phyloP scores from a whole-genome alignment of 2,113 vertebrate genomes.

The Urocolius indicus region DNA sequence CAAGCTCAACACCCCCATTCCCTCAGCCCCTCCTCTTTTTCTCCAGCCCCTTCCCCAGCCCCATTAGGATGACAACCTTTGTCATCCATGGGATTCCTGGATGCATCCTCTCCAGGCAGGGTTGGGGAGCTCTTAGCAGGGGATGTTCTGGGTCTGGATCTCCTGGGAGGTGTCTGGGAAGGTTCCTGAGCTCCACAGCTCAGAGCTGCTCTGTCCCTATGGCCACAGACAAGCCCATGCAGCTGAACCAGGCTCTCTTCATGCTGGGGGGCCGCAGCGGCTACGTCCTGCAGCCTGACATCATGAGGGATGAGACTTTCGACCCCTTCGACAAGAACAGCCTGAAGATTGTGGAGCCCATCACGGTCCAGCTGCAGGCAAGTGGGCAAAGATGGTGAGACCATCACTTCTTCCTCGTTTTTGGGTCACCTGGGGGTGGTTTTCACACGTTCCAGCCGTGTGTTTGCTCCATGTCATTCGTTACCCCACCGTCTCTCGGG shows the following conservation, averaged over 20 bases:
- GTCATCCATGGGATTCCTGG: neutral
- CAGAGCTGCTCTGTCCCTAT: neutral
- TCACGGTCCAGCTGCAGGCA: conserved; percentile 86
- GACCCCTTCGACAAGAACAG: conserved; percentile 95
- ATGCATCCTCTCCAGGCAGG: fast-evolving
- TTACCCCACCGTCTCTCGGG: neutral
- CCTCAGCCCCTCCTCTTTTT: too few species aligned
- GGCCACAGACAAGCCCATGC: conserved; percentile 95
- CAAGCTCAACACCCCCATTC: too few species aligned
- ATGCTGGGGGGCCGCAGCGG: conserved; percentile 91
- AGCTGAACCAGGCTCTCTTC: conserved; percentile 98
- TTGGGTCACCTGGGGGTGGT: neutral
- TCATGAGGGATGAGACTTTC: conserved; percentile 93
- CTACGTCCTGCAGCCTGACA: conserved; percentile 91
- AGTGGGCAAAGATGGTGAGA: neutral
- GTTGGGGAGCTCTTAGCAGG: neutral
- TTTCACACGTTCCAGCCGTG: neutral
- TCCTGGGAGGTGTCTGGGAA: fast-evolving
- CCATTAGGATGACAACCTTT: too few species aligned
- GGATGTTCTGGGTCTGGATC: neutral
- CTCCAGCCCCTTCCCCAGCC: too few species aligned
- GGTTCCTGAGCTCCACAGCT: neutral
- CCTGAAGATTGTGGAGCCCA: conserved; percentile 87
- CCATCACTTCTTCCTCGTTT: neutral
- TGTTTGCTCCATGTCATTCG: neutral